Conservation (phyloP, 1,140 invertebrate genomes). For the Semibalanus balanoides region DNA sequence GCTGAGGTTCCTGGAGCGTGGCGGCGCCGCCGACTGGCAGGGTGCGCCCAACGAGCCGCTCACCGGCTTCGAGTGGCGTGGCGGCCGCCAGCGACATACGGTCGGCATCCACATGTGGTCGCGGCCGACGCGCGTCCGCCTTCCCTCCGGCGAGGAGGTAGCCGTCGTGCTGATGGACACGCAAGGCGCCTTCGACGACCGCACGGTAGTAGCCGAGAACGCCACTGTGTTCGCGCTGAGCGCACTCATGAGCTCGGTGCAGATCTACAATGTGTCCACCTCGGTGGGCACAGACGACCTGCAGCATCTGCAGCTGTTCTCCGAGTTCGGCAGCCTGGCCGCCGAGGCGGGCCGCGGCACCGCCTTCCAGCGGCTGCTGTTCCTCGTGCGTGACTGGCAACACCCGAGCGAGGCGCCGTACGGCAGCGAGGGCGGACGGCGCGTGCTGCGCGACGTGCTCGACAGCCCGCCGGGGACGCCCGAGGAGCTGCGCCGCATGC, state of each 20-base stretch:
- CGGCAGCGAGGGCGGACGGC: no score
- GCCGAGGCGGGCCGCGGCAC: conserved; percentile 28
- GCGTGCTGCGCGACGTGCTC: background rate
- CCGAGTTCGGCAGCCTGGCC: conserved; percentile 47
- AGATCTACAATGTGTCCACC: conserved; percentile 87
- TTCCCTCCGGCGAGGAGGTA: conserved; percentile 26
- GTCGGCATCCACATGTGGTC: conserved; percentile 94
- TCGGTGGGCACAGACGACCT: conserved; percentile 94
- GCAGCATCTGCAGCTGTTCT: conserved; percentile 71
- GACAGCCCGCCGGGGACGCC: no score
- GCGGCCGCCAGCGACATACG: conserved; percentile 84
- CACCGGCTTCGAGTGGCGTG: conserved; percentile 42
- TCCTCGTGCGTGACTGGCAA: background rate
- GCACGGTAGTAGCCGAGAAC: conserved; percentile 43
- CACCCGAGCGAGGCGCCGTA: background rate
- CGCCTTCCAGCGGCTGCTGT: background rate
- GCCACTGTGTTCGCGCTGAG: conserved; percentile 47
- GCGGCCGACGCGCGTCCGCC: conserved; percentile 67
- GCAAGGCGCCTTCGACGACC: conserved; percentile 50
- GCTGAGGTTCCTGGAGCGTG: conserved; percentile 62
- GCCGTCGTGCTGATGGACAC: conserved; percentile 50
- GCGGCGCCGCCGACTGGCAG: conserved; percentile 33
- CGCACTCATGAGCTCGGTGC: conserved; percentile 48
- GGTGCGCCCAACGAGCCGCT: conserved; percentile 30
- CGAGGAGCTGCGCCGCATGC: conserved; percentile 37